Evolutionary conservation across 2,113 vertebrate species (phyloP).

Genomic region (Sinosuthora webbiana): DNA sequence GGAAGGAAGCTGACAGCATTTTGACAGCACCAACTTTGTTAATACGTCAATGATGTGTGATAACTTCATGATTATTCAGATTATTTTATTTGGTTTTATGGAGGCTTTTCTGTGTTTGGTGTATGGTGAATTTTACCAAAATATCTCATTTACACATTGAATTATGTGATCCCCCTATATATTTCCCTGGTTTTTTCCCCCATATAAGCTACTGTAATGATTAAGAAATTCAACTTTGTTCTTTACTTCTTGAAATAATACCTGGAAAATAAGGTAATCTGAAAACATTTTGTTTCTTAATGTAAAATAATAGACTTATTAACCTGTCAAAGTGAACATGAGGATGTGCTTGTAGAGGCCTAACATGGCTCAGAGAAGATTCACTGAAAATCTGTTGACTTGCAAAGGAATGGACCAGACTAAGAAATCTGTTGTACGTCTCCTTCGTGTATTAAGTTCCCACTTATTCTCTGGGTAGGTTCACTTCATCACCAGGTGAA

Average conservation of each 20-base stretch:
- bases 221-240: neutral
- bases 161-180: neutral
- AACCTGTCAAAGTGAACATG: neutral
- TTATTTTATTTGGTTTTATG: neutral
- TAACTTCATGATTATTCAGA: neutral
- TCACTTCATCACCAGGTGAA: slow-evolving; percentile 89
- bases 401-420: neutral
- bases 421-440: neutral
- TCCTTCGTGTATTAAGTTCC: neutral
- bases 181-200: neutral
- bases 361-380: neutral
- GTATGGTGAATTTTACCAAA: neutral
- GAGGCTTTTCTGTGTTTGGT: neutral
- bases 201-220: neutral
- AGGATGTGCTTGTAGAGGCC: neutral
- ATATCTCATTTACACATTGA: neutral
- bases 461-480: slow-evolving; percentile 70
- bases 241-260: neutral
- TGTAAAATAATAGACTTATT: neutral
- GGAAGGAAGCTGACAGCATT: neutral
- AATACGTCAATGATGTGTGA: neutral
- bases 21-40: neutral
- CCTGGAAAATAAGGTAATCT: neutral
- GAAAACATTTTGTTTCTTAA: neutral
- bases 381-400: neutral